A percentile compares a stretch with the other conserved stretches of the same genome.
phyloP scores from a whole-genome alignment of 2,113 vertebrate genomes.

The Naja naja region DNA sequence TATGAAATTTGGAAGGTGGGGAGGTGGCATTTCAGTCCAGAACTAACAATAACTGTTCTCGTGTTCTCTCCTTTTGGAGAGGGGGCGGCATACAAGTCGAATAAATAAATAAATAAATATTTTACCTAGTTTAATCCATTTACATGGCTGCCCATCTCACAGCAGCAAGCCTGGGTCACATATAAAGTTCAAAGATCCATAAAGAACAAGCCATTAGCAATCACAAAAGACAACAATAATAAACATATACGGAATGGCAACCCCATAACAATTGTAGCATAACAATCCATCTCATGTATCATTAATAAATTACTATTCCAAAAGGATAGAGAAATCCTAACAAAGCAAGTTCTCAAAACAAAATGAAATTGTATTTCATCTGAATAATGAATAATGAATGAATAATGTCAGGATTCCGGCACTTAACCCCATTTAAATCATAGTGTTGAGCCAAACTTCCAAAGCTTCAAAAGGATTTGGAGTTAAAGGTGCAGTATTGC shows the following conservation, averaged over 20 bases:
- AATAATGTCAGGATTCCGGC: no score
- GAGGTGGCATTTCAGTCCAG: background rate
- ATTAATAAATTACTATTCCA: background rate
- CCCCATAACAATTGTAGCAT: background rate
- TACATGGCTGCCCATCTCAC: background rate
- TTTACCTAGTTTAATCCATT: background rate
- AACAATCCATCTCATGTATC: background rate
- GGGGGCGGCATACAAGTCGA: no score
- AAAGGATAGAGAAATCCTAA: background rate
- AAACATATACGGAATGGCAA: background rate
- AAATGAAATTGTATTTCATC: background rate
- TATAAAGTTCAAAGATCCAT: background rate
- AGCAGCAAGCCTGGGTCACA: background rate
- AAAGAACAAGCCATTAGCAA: background rate
- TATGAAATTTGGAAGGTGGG: background rate
- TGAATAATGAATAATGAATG: no score
- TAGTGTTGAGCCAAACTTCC: no score
- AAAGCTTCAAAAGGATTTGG: no score
- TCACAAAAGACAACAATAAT: background rate
- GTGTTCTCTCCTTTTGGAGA: no score
- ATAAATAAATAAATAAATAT: no score
- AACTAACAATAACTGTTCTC: background rate
- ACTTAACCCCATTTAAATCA: no score
- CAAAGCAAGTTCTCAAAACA: background rate
- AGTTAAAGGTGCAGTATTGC: no score